Evolutionary conservation across 2,888 invertebrate species (phyloP).

Genomic region (Agrotis exclamationis): DNA sequence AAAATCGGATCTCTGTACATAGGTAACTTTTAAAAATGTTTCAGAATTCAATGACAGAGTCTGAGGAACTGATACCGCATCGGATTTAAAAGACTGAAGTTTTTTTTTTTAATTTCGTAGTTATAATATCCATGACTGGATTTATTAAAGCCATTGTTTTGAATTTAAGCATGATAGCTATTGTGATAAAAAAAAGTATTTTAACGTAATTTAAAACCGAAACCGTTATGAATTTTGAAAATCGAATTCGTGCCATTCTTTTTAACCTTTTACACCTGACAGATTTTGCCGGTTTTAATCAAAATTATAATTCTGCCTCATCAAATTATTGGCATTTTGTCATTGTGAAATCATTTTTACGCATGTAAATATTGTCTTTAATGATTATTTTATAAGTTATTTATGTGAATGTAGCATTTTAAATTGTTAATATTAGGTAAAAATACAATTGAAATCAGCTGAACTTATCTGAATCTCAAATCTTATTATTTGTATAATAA

Average conservation of each 20-base stretch:
- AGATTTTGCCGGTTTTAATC: conserved; percentile 75
- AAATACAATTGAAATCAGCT: conserved; percentile 88
- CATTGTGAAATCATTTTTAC: conserved; percentile 79
- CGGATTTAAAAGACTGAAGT: conserved; percentile 89
- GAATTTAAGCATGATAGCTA: conserved; percentile 81
- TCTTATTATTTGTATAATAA: conserved; percentile 82
- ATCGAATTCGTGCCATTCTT: conserved; percentile 83
- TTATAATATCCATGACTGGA: conserved; percentile 83
- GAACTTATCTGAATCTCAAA: conserved; percentile 90
- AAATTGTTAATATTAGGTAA: conserved; percentile 82
- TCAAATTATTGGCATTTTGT: conserved; percentile 76
- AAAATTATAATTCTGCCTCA: conserved; percentile 69
- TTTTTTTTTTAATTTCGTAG: conserved; percentile 80
- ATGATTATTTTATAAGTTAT: conserved; percentile 84
- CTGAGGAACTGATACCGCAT: conserved; percentile 76
- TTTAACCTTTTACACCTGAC: conserved; percentile 81
- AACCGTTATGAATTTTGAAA: conserved; percentile 75
- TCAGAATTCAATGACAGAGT: conserved; percentile 65
- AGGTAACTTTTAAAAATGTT: conserved; percentile 60
- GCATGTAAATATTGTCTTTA: conserved; percentile 87
- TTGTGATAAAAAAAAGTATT: conserved; percentile 88
- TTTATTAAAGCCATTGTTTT: conserved; percentile 78
- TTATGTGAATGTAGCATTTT: conserved; percentile 89
- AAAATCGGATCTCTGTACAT: conserved; percentile 65
- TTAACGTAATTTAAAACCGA: conserved; percentile 78